Conservation (phyloP, 2,888 invertebrate genomes). For the Andrena praecox region DNA sequence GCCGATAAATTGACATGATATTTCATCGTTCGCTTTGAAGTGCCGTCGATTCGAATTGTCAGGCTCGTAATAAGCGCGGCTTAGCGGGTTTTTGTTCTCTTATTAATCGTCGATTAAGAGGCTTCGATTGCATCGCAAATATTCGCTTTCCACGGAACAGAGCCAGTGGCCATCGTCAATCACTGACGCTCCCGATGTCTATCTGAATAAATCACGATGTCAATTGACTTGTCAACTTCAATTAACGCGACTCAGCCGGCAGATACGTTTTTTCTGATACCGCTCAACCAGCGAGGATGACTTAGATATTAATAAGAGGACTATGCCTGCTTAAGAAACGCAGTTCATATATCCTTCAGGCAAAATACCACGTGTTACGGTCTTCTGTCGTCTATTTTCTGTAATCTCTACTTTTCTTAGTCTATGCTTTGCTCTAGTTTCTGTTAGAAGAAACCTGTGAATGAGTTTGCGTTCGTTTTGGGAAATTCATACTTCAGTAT, state of each 20-base stretch:
- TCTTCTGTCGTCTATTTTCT: too few species aligned
- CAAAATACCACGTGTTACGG: conserved; percentile 2
- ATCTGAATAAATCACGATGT: conserved; percentile 32
- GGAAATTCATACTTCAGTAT: too few species aligned
- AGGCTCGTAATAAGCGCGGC: background rate
- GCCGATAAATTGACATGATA: background rate
- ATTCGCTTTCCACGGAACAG: background rate
- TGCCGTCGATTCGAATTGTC: background rate
- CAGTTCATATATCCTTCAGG: conserved; percentile 4
- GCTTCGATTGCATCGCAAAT: background rate
- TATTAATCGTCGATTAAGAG: conserved; percentile 6
- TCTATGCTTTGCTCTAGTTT: too few species aligned
- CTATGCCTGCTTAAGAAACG: background rate
- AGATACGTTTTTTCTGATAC: conserved; percentile 10
- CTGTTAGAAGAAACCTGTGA: too few species aligned
- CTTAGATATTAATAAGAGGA: background rate
- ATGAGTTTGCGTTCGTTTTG: too few species aligned
- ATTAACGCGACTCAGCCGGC: conserved; percentile 26
- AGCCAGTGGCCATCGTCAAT: conserved; percentile 19
- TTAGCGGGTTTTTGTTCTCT: background rate
- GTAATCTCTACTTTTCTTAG: too few species aligned
- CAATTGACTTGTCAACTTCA: conserved; percentile 50
- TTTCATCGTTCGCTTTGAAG: background rate
- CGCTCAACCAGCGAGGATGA: conserved; percentile 19
- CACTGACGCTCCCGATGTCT: conserved; percentile 39